These are phyloP conservation scores for Chrysopa pallens DNA, from an alignment of 1,140 invertebrate species.

Conservation along the genomic window DNA sequence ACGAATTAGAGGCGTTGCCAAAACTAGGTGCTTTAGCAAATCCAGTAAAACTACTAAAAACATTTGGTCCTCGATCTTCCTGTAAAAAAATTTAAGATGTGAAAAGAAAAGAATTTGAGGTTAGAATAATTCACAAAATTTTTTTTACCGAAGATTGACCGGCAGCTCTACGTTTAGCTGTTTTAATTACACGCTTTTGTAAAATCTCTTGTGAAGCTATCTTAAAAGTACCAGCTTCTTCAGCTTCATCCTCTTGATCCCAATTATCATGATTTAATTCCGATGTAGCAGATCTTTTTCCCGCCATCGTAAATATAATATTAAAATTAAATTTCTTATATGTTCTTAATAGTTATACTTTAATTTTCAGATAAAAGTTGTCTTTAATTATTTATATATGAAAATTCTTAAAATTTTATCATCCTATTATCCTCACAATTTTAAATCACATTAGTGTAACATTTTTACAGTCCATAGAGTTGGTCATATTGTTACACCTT, in stretches of 20 bases:
- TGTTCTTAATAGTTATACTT: too few species aligned
- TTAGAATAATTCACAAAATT: slow-evolving; percentile 1
- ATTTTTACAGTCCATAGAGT: too few species aligned
- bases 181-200: slow-evolving; percentile 56
- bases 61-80: slow-evolving; percentile 28
- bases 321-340: too few species aligned
- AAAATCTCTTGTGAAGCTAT: slow-evolving; percentile 50
- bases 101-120: slow-evolving; percentile 5
- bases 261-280: slow-evolving; percentile 84
- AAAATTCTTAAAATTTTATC: too few species aligned
- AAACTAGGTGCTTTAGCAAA: slow-evolving; percentile 27
- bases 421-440: too few species aligned
- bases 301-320: slow-evolving; percentile 33
- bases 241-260: slow-evolving; percentile 65
- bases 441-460: too few species aligned
- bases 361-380: too few species aligned
- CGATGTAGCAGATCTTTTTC: slow-evolving; percentile 53
- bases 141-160: slow-evolving; percentile 7
- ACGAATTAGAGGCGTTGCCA: slow-evolving; percentile 9
- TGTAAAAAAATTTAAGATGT: slow-evolving; percentile 22
- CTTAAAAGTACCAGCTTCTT: slow-evolving; percentile 55
- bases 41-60: slow-evolving; percentile 44
- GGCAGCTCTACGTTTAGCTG: slow-evolving; percentile 44
- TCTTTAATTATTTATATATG: too few species aligned
- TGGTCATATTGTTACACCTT: too few species aligned